Base-by-base conservation (phyloP, 1,140 invertebrate genomes). In the Lasioglossum baleicum region DNA sequence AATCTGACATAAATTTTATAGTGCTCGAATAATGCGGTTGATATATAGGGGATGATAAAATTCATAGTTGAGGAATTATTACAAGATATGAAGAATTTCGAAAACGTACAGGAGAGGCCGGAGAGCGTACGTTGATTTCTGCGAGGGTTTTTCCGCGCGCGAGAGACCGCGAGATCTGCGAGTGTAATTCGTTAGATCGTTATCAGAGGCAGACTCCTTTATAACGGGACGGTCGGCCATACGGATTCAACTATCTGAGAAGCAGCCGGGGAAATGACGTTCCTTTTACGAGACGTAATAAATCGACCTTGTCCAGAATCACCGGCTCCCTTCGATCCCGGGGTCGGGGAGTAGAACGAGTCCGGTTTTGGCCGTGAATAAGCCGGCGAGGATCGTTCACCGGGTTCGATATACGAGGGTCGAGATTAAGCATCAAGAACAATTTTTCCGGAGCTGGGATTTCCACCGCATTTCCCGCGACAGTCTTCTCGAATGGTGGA, bases 281-380 rank as follows among this genome's bases (percentile, higher is more conserved):
- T 70, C 44, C 51, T 20, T 66, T 73, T 48, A 73, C 69, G 76
- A 53, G 22, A 56, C 22, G 65, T 67, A 67, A 76, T 64, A 63
- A 31, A 26, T 70, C 20, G 66, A 42, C 17, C 44, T 10, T 13
- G 44, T 48, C 7, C 40, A 53, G 13, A 60, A 22, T 26, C 66
- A 10, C 69, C 8, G 40, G 31, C 7, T 35, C 8, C 48, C 17
- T 72, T 44, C 61, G 60, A 63, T 53, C n/a, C 15, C 15, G 6
- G 40, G 26, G 2, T 31, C 56, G 31, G n/a, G 8, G 13, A 56
- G 40, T 40, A 53, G 51, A 53, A 66, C 8, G 11, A 76, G 22
- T 44, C 22, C 56, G 17, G 53, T 26, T 40, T 26, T 31, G 60
- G 26, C 40, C 26, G 20, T 15, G 63, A 65, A 67, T 58, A 72